These are phyloP conservation scores for Poeciliopsis prolifica DNA, from an alignment of 2,113 vertebrate species.

Conservation along the genomic window DNA sequence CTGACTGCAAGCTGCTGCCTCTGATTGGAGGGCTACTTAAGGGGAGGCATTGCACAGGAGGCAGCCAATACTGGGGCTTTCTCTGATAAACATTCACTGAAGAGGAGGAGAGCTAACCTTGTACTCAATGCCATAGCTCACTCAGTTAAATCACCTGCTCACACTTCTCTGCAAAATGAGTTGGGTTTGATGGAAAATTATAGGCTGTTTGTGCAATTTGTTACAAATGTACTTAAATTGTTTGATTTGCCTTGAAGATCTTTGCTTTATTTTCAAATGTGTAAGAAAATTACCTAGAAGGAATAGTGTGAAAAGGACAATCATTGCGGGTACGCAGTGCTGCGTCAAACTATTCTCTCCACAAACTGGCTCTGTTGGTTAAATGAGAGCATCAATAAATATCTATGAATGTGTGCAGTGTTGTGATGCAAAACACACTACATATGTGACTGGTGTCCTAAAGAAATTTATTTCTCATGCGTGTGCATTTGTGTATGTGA, in stretches of 20 bases:
- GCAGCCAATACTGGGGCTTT: slow-evolving; percentile 74
- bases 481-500: too few relatives aligned
- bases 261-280: neutral
- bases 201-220: too few relatives aligned
- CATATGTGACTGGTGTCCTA: too few relatives aligned
- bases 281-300: neutral
- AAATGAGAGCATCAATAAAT: too few relatives aligned
- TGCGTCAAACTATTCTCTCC: too few relatives aligned
- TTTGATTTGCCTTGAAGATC: neutral
- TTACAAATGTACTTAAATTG: too few relatives aligned
- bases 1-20: slow-evolving; percentile 55
- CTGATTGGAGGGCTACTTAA: slow-evolving; percentile 55
- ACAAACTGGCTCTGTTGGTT: too few relatives aligned
- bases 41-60: slow-evolving; percentile 28
- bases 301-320: neutral
- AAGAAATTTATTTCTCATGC: too few relatives aligned
- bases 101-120: slow-evolving; percentile 32
- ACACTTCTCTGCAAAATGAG: neutral
- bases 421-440: too few relatives aligned
- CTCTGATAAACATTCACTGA: slow-evolving; percentile 35
- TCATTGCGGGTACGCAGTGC: too few relatives aligned
- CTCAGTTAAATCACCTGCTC: slow-evolving; percentile 9
- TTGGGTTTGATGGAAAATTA: too few relatives aligned
- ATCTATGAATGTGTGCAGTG: too few relatives aligned
- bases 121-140: slow-evolving; percentile 11